Base-by-base conservation (phyloP, 1,140 invertebrate genomes). In the Homalodisca vitripennis region DNA sequence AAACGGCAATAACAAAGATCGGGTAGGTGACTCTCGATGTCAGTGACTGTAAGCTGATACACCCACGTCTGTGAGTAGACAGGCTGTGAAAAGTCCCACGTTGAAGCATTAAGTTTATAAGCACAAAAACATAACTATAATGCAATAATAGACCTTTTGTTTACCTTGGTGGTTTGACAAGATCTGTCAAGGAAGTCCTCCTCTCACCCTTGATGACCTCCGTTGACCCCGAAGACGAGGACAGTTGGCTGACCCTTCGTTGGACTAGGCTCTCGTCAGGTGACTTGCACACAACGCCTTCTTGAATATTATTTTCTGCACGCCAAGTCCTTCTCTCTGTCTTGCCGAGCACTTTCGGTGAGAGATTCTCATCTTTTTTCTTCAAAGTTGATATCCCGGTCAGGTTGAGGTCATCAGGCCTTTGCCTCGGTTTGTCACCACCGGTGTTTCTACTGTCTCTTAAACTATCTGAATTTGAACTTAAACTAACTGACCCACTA, bases 191-290 rank as follows among this genome's bases (percentile, higher is more conserved):
- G 14, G 67, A 71, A 14, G 67, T 64, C 27, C 67, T 31, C 29
- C 62, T 31, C 34, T 64, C 34, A 6, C 14, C 27, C 12, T 26
- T 27, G 17, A 31, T 24, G 22, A 6, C 3, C 12, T 64, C 62
- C 2, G 34, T 17, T 2, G 31, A 29, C 14, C 12, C 22, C 1
- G 34, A 27, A 30, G 67, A 68, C 17, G 67, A 62, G n/a, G 71
- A 72, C 55, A 72, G 60, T 48, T 72, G 71, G 66, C 68, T 72
- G 32, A 72, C 71, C 46, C 69, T 32, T 55, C 69, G 55, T 1
- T 69, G 69, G 2, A 72, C 71, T 17, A 72, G 46, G 47, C 71
- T 72, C 27, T 66, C 53, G 1, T 64, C 67, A 26, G 30, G 30
- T 24, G 66, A 53, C 29, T 24, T 57, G 26, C n/a, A 47, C 29